These are phyloP conservation scores for Ceratothoa steindachneri DNA, from an alignment of 2,888 invertebrate genomes.

Conservation along the genomic window DNA sequence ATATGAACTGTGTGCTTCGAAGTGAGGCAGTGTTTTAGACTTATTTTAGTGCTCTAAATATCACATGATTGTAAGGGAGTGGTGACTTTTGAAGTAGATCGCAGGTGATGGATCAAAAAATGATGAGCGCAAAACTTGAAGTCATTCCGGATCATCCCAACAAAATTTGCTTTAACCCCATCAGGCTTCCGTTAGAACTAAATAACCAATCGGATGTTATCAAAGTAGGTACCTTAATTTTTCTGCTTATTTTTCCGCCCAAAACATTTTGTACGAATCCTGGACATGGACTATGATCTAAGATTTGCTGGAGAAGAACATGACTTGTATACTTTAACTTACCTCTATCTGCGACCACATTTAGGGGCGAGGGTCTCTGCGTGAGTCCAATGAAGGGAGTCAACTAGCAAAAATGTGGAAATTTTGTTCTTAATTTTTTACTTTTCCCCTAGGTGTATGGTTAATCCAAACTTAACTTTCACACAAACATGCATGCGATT, in stretches of 20 bases:
- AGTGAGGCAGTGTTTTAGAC: too few relatives aligned
- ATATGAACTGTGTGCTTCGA: too few relatives aligned
- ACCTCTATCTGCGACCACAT: not conserved
- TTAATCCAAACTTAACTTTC: too few relatives aligned
- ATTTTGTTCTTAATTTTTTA: too few relatives aligned
- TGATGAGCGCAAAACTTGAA: not conserved
- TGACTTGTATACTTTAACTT: not conserved
- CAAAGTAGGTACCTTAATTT: constrained; percentile 62
- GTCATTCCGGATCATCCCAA: constrained; percentile 38
- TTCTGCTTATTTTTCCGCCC: not conserved
- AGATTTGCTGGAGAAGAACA: not conserved
- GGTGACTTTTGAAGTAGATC: too few relatives aligned
- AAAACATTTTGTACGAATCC: not conserved
- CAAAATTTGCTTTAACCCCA: constrained; percentile 38
- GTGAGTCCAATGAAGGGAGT: too few relatives aligned
- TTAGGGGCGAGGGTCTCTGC: not conserved
- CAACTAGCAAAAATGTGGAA: too few relatives aligned
- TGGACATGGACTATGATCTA: not conserved
- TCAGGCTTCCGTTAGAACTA: constrained; percentile 72
- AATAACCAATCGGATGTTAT: constrained; percentile 70
- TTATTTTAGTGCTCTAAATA: too few relatives aligned
- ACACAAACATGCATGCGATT: too few relatives aligned
- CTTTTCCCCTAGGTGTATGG: too few relatives aligned
- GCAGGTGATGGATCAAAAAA: too few relatives aligned
- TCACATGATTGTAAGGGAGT: too few relatives aligned